Base-by-base conservation (phyloP, 2,888 invertebrate species). In the Ophion slaviceki region DNA sequence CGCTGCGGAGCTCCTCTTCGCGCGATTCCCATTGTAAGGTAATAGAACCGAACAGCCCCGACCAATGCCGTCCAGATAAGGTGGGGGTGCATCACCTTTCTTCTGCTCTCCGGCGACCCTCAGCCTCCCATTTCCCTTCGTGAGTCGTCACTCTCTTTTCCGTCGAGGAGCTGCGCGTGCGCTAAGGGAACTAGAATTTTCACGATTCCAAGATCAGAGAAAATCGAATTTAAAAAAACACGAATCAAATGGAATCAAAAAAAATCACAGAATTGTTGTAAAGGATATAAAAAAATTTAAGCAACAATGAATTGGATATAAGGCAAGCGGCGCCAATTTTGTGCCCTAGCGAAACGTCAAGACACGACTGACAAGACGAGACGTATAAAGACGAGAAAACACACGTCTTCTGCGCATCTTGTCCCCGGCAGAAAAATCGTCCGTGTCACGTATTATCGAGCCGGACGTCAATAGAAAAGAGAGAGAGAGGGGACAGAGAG, bases 51-150 rank as follows among this genome's bases (percentile, higher is more conserved):
- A 89, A 88, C 89, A 88, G 89, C 82, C 47, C 4, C 77, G 86
- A 82, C 90, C 89, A 90, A 90, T 90, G 89, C 85, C 88, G 90
- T 90, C 89, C 86, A 89, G 91, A 91, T 91, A 89, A 84, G 84
- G 80, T 80, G 78, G 78, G 67, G 71, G 70, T n/a, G 28, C 32
- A 24, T 59, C 59, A 5, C 24, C 66, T 72, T 76, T 20, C 61
- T 68, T 82, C 53, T 28, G 36, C 70, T 81, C 64, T 82, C 67
- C 32, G 3, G 32, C 32, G 32, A 32, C 32, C 47, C 47, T 47
- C 47, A 47, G 47, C 47, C 11, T 14, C 47, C 11, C 47, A 14
- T 14, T 47, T 10, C 14, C 3, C 47, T 47, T 47, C 7, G 40
- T 40, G 8, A 40, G 8, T 7, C 40, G 40, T 40, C 40, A 7